Conservation (phyloP, 2,888 invertebrate genomes). For the Dorcus hopei region DNA sequence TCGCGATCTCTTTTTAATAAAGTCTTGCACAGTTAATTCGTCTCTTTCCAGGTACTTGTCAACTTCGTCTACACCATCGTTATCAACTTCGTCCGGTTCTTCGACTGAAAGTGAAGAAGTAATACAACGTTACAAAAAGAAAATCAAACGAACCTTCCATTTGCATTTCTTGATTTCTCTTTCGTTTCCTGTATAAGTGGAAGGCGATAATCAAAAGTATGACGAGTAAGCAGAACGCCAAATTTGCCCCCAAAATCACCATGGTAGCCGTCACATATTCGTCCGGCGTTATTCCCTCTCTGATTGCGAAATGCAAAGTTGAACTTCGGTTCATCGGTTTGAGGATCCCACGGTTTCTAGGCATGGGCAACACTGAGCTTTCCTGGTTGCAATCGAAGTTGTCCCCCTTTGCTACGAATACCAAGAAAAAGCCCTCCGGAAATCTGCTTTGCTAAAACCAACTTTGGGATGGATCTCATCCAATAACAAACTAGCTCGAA, state of each 20-base stretch:
- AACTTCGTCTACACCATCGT: constrained; percentile 2
- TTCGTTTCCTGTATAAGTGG: constrained; percentile 24
- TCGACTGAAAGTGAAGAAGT: neutral
- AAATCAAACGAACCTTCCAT: constrained; percentile 1
- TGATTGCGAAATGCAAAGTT: constrained; percentile 51
- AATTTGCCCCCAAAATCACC: constrained; percentile 55
- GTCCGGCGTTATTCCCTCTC: constrained; percentile 56
- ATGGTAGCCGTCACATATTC: constrained; percentile 61
- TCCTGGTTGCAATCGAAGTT: constrained; percentile 56
- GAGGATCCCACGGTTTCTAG: constrained; percentile 11
- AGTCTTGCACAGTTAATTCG: constrained; percentile 20
- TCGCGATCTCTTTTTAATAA: constrained; percentile 44
- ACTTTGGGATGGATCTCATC: neutral
- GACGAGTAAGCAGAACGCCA: constrained; percentile 51
- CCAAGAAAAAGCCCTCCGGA: constrained; percentile 72
- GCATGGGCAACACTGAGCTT: constrained; percentile 39
- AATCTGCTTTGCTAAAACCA: constrained; percentile 60
- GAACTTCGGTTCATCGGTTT: constrained; percentile 37
- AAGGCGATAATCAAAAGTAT: constrained; percentile 45
- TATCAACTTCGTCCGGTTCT: neutral
- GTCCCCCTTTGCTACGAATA: constrained; percentile 69
- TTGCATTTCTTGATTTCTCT: constrained; percentile 1
- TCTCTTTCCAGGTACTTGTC: constrained; percentile 10
- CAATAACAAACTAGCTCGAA: neutral
- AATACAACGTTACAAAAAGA: neutral